Percentiles rank a stretch among this genome's conserved stretches.
phyloP scores from a whole-genome alignment of 1,140 invertebrate genomes.

The Hermetia illucens region DNA sequence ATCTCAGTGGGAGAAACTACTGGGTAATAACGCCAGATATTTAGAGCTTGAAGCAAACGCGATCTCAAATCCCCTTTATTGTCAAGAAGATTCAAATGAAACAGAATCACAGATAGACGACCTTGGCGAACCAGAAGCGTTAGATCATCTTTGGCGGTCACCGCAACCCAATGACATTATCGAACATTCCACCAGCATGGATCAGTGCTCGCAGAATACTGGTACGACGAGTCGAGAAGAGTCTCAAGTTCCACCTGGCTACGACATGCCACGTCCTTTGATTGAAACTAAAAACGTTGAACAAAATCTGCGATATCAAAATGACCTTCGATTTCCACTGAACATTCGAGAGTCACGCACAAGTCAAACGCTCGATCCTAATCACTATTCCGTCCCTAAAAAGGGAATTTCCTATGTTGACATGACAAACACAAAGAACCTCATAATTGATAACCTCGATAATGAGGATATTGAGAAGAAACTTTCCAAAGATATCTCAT shows the following conservation, averaged over 20 bases:
- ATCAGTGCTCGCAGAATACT: slow-evolving; percentile 14
- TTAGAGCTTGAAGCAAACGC: slow-evolving; percentile 36
- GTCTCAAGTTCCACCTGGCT: slow-evolving; percentile 18
- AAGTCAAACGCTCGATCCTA: slow-evolving; percentile 10
- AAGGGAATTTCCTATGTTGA: slow-evolving; percentile 24
- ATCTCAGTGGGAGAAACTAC: slow-evolving; percentile 45
- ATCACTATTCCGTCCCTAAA: slow-evolving; percentile 23
- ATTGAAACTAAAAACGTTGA: slow-evolving; percentile 20
- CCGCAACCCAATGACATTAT: slow-evolving; percentile 14
- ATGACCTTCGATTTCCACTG: slow-evolving; percentile 24
- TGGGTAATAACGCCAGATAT: slow-evolving; percentile 58
- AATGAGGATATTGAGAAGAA: slow-evolving; percentile 27
- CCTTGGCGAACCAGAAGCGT: slow-evolving; percentile 17
- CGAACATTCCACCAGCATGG: slow-evolving; percentile 19
- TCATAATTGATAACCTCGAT: slow-evolving; percentile 25
- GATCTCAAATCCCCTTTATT: slow-evolving; percentile 27
- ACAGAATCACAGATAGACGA: slow-evolving; percentile 5
- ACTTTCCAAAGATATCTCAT: slow-evolving; percentile 27
- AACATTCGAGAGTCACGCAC: slow-evolving; percentile 22
- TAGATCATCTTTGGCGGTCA: slow-evolving; percentile 24
- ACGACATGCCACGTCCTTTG: slow-evolving; percentile 24
- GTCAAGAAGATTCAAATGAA: slow-evolving; percentile 3
- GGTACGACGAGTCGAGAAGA: slow-evolving; percentile 11
- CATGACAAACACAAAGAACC: slow-evolving; percentile 26
- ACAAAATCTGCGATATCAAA: slow-evolving; percentile 25